Evolutionary conservation across 2,797 vertebrate genomes (phyloP).

Genomic region (Sebastes hubbsi): DNA sequence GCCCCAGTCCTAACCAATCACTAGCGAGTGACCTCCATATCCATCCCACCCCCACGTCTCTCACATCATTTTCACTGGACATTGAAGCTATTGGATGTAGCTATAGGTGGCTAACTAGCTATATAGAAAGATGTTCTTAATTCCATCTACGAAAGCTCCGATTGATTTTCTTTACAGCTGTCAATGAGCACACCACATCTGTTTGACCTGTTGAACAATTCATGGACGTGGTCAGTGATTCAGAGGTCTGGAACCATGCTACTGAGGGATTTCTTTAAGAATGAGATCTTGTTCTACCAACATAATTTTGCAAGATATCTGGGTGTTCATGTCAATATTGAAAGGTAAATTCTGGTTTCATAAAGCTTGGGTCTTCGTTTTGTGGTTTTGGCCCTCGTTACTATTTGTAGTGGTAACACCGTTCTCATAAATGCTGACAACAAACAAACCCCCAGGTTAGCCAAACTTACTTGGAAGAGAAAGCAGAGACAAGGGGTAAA

Average conservation of each 20-base stretch:
- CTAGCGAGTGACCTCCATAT: not conserved
- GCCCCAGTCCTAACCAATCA: not conserved
- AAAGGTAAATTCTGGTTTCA: not conserved
- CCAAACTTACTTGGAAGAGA: not conserved
- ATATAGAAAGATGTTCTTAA: too few relatives aligned
- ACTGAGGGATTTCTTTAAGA: not conserved
- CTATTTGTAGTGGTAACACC: not conserved
- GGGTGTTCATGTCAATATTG: not conserved
- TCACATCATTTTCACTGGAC: not conserved
- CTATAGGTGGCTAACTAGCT: too few relatives aligned
- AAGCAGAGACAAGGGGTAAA: not conserved
- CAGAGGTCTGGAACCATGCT: not conserved
- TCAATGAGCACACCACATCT: too few relatives aligned
- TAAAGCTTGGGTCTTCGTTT: not conserved
- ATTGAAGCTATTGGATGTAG: not conserved
- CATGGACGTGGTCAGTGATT: accelerated
- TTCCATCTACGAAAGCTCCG: too few relatives aligned
- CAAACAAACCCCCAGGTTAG: not conserved
- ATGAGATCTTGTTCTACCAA: not conserved
- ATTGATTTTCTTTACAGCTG: too few relatives aligned
- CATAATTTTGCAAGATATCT: too few relatives aligned
- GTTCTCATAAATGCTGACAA: not conserved
- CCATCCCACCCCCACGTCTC: not conserved
- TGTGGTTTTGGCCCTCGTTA: not conserved
- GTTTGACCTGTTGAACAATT: too few relatives aligned